Base-by-base conservation (phyloP, 2,113 vertebrate species). In the Microcebus murinus region DNA sequence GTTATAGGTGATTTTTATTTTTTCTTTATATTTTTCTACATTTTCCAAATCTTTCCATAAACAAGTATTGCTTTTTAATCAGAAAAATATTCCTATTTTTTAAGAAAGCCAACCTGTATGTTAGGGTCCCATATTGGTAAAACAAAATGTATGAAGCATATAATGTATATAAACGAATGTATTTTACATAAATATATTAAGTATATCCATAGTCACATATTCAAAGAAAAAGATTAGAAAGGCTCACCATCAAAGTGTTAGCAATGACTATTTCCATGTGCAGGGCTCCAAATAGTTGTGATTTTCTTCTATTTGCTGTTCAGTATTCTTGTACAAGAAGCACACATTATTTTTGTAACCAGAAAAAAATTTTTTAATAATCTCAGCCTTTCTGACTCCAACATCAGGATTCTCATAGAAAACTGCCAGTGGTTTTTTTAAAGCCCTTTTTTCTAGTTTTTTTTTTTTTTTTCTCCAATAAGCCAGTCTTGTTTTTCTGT, bases 31-130 rank as follows among this genome's bases (percentile, higher is more conserved):
- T 48, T 90, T 90, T 93, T 94, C 92, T 65, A 25, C 50, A 70
- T 90, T 73, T 90, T 67, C 68, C 34, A 91, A 50, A 57, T 96
- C 65, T 57, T 39, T 85, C 57, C 20, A 31, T 9, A 31, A 96
- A 88, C 61, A 73, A 80, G 25, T 68, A 25, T 74, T 94, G 70
- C 76, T 76, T 91, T 93, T 88, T 85, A 70, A 91, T 95, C 50
- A 93, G 57, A 80, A 84, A 89, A 52, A 92, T 94, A 80, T 76
- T 82, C 45, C 36, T 93, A 36, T 95, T 70, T 55, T 84, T 92
- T 57, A 8, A 31, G 27, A 73, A 91, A 91, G 31, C 55, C 48
- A 92, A 67, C 76, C 90, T 96, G 23, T 59, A 89, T 71, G 34
- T 83, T 82, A 71, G 76, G 59, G 27, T 71, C 12, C 39, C 79